phyloP scores from a whole-genome alignment of 1,140 invertebrate genomes.

The Whitmania pigra region DNA sequence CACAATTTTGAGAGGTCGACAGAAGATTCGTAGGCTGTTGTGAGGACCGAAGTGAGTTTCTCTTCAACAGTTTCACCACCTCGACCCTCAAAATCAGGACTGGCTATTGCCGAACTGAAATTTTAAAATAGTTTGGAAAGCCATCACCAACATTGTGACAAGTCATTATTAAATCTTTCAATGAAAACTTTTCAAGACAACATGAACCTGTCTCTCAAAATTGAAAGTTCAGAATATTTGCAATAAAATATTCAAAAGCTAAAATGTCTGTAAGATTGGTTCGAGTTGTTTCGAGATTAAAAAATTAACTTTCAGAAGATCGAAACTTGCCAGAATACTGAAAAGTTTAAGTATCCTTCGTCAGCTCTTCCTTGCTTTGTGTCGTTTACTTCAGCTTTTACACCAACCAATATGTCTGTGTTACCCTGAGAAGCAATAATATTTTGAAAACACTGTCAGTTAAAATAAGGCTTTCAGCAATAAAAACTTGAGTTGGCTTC shows the following conservation, averaged over 20 bases:
- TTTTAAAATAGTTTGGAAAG: neutral
- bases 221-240: too few species aligned
- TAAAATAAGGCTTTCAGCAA: neutral
- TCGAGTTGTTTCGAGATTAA: neutral
- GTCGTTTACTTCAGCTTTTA: slow-evolving; percentile 78
- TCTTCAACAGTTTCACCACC: slow-evolving; percentile 77
- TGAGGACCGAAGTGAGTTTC: slow-evolving; percentile 64
- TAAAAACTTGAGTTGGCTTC: neutral
- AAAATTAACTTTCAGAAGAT: neutral
- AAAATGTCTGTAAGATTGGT: neutral
- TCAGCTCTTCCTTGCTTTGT: slow-evolving; percentile 60
- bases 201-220: too few species aligned
- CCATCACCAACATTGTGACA: too few species aligned
- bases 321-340: slow-evolving; percentile 71
- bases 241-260: too few species aligned
- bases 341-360: slow-evolving; percentile 79
- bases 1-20: slow-evolving; percentile 67
- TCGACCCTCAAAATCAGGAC: slow-evolving; percentile 83
- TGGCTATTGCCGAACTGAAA: slow-evolving; percentile 76
- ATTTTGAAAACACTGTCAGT: slow-evolving; percentile 4
- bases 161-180: too few species aligned
- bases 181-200: too few species aligned
- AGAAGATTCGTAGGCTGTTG: slow-evolving; percentile 60
- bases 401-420: slow-evolving; percentile 78
- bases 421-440: slow-evolving; percentile 50